Evolutionary conservation across 2,888 invertebrate species (phyloP).

Genomic region (Rotaria magnacalcarata): DNA sequence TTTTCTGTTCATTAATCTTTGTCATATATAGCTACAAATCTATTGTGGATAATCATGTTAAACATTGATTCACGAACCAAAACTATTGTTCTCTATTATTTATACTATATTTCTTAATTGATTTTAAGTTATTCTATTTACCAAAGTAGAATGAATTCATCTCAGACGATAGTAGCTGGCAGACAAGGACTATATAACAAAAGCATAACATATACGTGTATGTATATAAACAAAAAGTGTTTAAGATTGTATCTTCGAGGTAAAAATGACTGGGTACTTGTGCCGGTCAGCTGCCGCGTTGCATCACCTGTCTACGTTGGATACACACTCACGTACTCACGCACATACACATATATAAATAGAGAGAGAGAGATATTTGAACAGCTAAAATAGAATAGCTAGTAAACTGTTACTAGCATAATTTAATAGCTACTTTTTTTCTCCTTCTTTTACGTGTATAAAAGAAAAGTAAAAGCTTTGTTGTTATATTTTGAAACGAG

Average conservation of each 20-base stretch:
- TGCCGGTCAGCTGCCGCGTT: not conserved
- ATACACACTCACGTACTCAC: not conserved
- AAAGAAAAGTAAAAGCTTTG: not conserved
- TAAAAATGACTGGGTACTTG: not conserved
- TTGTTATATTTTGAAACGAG: not conserved
- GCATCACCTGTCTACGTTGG: not conserved
- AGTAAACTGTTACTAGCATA: not conserved
- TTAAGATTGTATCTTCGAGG: conserved; percentile 4
- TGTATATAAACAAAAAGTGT: not conserved
- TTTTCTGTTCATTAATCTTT: not conserved
- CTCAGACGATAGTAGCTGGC: not conserved
- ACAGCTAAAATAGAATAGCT: not conserved
- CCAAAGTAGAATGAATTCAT: not conserved
- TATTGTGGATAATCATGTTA: not conserved
- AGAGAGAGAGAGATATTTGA: not conserved
- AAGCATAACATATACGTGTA: not conserved
- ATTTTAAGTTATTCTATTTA: not conserved
- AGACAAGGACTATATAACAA: not conserved
- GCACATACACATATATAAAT: no score
- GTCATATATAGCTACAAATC: not conserved
- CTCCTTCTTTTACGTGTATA: not conserved
- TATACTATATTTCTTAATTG: not conserved
- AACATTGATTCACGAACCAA: not conserved
- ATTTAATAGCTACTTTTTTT: not conserved
- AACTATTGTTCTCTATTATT: not conserved